phyloP scores from a whole-genome alignment of 2,113 vertebrate species.

The Parus major region DNA sequence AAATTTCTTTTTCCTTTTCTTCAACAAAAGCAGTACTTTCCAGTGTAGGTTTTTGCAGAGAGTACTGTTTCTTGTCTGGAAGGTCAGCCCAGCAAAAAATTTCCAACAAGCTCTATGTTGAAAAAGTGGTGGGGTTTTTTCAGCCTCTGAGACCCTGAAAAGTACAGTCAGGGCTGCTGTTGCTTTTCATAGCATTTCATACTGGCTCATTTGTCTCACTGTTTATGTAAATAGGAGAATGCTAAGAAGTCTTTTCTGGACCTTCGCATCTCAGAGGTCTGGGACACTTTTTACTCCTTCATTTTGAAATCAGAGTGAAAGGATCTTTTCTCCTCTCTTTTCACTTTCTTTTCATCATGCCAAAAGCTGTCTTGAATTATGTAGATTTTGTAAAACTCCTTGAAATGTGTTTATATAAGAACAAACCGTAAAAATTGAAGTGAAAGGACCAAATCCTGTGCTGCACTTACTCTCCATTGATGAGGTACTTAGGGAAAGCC shows the following conservation, averaged over 20 bases:
- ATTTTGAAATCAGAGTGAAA: conserved; percentile 13
- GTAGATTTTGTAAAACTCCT: conserved; percentile 40
- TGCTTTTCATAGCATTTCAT: not conserved
- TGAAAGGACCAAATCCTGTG: conserved; percentile 33
- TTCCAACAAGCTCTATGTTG: not conserved
- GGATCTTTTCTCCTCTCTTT: conserved; percentile 23
- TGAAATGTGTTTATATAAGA: conserved; percentile 45
- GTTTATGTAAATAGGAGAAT: not conserved
- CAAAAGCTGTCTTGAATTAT: conserved; percentile 54
- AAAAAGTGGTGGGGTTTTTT: not conserved
- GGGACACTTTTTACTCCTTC: not conserved
- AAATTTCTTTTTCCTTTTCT: too few relatives aligned
- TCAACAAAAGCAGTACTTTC: not conserved
- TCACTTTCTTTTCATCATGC: conserved; percentile 25
- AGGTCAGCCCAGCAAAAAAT: not conserved
- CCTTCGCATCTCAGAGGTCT: not conserved
- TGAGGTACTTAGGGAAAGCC: not conserved
- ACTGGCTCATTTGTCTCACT: not conserved
- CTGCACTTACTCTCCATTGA: conserved; percentile 22
- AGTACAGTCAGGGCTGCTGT: not conserved
- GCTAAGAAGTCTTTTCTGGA: conserved; percentile 11
- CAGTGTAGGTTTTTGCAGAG: not conserved
- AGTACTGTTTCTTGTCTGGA: not conserved
- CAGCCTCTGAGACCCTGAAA: not conserved
- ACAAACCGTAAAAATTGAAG: conserved; percentile 38